Base-by-base conservation (phyloP, 2,888 invertebrate genomes). In the Hoplodrina blanda region DNA sequence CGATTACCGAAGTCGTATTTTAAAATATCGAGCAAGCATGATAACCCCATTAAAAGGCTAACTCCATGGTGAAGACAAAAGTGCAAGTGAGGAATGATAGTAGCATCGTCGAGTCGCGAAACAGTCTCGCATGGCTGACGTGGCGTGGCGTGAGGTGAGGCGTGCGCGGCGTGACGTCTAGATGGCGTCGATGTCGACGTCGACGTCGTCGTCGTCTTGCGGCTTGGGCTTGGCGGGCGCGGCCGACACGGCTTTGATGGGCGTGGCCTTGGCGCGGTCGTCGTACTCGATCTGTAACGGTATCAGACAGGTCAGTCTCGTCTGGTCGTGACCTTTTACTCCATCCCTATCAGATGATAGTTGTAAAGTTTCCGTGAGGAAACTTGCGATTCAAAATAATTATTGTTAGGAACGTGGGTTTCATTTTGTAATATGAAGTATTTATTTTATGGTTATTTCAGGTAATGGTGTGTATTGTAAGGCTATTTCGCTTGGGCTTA, bases 111-210 rank as follows among this genome's bases (percentile, higher is more conserved):
- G 37, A 37, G 69, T 77, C 61, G 69, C 77, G 76, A 69, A 76
- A 80, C 81, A 64, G 53, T 52, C 61, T 54, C 56, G 61, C 46
- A 10, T 1, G 56, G 53, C 17, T 55, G 60, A 5, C 53, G 53
- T 53, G 55, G 17, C 44, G 67, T 41, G 67, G n/a, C 33, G 65
- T 54, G 68, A 11, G 7, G 72, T 41, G 66, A 4, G 62, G 50
- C 4, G 49, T 25, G 62, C 2, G 64, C 17, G 49, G 20, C 17
- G 15, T 15, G 64, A 20, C n/a, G 83, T 92, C 96, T 98, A 99
- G 91, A 99, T 99, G 93, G 98, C 98, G 97, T 99, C 99, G 92
- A 99, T 99, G 94, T 99, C 98, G 89, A 99, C 97, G 90, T 98
- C 98, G 87, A 97, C 97, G 77, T 97, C 98, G 79, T 97, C 98